These are phyloP conservation scores for Eleginops maclovinus DNA, from an alignment of 2,113 vertebrate genomes.

Conservation along the genomic window DNA sequence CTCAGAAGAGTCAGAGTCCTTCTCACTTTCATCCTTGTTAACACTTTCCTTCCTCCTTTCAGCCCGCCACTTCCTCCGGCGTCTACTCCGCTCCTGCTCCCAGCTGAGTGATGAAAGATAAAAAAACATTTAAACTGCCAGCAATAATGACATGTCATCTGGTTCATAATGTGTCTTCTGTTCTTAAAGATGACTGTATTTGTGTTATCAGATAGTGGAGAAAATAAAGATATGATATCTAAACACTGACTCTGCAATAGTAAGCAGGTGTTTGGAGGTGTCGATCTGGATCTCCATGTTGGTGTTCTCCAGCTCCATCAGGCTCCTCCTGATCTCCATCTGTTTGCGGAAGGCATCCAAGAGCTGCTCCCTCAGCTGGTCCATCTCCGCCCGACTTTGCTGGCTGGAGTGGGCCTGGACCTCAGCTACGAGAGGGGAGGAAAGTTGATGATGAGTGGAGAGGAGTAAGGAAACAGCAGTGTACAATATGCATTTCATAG, in stretches of 20 bases:
- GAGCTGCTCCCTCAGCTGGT: conserved; percentile 88
- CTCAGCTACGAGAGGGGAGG: conserved; percentile 80
- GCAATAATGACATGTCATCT: background rate
- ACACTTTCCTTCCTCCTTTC: conserved; percentile 86
- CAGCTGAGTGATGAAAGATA: conserved; percentile 78
- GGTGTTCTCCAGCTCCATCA: conserved; percentile 90
- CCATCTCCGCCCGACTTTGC: conserved; percentile 84
- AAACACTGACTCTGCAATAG: conserved; percentile 86
- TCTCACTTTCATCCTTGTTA: conserved; percentile 89
- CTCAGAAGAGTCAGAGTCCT: conserved; percentile 87
- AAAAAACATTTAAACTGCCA: background rate
- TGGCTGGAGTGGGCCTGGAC: conserved; percentile 87
- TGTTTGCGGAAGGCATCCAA: conserved; percentile 89
- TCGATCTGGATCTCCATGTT: conserved; percentile 90
- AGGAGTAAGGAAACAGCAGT: no score
- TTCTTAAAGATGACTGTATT: background rate
- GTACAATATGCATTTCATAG: background rate
- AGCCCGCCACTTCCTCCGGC: conserved; percentile 85
- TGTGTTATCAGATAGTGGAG: background rate
- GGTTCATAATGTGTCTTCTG: background rate
- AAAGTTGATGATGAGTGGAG: background rate
- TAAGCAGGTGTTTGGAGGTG: conserved; percentile 88
- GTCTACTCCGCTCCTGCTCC: conserved; percentile 87
- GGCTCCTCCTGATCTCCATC: conserved; percentile 87
- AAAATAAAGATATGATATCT: background rate